These are phyloP conservation scores for Anticlea derivata DNA, from an alignment of 2,888 invertebrate genomes.

Conservation along the genomic window DNA sequence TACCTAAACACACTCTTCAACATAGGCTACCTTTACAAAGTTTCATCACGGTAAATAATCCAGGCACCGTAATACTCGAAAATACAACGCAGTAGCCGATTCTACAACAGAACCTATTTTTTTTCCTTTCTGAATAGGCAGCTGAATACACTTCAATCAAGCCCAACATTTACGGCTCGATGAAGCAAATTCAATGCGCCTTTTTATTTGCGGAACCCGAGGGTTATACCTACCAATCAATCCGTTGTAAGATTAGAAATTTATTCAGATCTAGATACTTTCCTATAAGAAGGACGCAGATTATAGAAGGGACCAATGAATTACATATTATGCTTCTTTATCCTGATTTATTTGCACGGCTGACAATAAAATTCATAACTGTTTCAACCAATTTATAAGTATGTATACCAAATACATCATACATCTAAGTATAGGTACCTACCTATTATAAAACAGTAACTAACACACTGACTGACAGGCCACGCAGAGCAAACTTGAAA, in stretches of 20 bases:
- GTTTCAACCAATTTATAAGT: too few relatives aligned
- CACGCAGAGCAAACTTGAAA: too few relatives aligned
- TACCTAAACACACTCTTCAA: too few relatives aligned
- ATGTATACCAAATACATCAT: too few relatives aligned
- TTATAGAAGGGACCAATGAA: too few relatives aligned
- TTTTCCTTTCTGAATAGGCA: conserved; percentile 16
- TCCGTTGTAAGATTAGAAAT: conserved; percentile 8
- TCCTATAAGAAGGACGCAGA: not conserved
- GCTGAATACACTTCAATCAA: conserved; percentile 22
- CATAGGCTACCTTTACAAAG: not conserved
- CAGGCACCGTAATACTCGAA: conserved; percentile 10
- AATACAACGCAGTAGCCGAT: conserved; percentile 14
- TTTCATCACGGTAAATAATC: conserved; percentile 7
- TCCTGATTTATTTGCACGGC: too few relatives aligned
- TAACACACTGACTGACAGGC: too few relatives aligned
- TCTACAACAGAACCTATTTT: conserved; percentile 13
- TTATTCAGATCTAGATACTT: conserved; percentile 5
- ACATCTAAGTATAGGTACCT: too few relatives aligned
- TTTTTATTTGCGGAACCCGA: conserved; percentile 21
- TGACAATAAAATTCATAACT: too few relatives aligned
- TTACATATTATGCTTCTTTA: too few relatives aligned
- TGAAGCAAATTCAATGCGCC: conserved; percentile 23
- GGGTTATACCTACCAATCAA: conserved; percentile 21
- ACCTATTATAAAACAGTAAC: too few relatives aligned
- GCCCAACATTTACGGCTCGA: conserved; percentile 19